phyloP scores from a whole-genome alignment of 2,888 invertebrate species.

The Apodemia mormo region DNA sequence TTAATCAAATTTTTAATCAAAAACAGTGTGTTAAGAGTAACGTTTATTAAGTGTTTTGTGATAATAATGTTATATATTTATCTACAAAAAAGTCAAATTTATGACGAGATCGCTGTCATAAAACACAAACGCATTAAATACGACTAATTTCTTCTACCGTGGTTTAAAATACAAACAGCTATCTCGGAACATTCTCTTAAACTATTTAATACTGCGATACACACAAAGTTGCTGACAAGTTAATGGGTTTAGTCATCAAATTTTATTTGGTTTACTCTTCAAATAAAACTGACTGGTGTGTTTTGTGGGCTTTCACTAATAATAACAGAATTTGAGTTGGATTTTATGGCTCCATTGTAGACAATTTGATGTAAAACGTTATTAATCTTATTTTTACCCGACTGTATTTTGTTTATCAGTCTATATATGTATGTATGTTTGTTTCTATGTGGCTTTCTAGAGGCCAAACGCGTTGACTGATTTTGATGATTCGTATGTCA shows the following conservation, averaged over 20 bases:
- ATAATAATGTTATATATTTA: neutral
- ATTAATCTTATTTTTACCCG: too few species aligned
- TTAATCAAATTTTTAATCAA: too few species aligned
- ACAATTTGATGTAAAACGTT: neutral
- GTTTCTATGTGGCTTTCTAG: too few species aligned
- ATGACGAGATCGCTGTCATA: neutral
- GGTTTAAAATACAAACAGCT: neutral
- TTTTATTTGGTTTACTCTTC: constrained; percentile 50
- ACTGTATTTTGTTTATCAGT: too few species aligned
- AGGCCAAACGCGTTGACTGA: too few species aligned
- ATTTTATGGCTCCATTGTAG: neutral
- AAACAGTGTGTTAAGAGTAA: too few species aligned
- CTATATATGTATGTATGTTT: too few species aligned
- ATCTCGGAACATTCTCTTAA: constrained; percentile 1
- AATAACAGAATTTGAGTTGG: neutral
- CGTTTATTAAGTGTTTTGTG: too few species aligned
- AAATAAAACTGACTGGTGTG: constrained; percentile 45
- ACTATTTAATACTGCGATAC: constrained; percentile 30
- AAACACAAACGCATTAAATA: neutral
- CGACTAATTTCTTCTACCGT: constrained; percentile 24
- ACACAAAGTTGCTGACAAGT: constrained; percentile 39
- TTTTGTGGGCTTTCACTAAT: constrained; percentile 26
- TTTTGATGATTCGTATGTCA: too few species aligned
- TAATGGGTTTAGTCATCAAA: constrained; percentile 47
- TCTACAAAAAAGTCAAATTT: neutral